Evolutionary conservation across 2,113 vertebrate genomes (phyloP).

Genomic region (Lipophrys pholis): DNA sequence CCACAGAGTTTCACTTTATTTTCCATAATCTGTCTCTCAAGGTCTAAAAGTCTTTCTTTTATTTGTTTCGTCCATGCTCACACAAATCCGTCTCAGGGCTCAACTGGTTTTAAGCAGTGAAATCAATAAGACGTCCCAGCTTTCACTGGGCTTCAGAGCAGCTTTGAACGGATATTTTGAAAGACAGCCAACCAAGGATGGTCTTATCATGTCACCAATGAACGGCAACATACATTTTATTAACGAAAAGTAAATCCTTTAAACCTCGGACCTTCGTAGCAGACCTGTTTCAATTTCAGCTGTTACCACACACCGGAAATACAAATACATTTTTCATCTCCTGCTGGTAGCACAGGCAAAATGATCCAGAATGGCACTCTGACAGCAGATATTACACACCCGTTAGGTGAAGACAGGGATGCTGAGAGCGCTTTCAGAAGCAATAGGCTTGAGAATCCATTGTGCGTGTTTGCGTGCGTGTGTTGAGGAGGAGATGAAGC

Average conservation of each 20-base stretch:
- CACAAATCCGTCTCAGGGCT: constrained; percentile 43
- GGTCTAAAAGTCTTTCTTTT: constrained; percentile 52
- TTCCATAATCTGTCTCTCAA: constrained; percentile 27
- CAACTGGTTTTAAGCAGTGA: constrained; percentile 50
- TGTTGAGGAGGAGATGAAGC: constrained; percentile 36
- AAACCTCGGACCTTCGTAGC: not conserved
- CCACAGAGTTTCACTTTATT: constrained; percentile 16
- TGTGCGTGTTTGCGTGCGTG: constrained; percentile 17
- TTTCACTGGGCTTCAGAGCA: constrained; percentile 33
- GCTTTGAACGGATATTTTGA: constrained; percentile 48
- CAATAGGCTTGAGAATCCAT: constrained; percentile 51
- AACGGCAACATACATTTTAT: constrained; percentile 3
- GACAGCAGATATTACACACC: constrained; percentile 52
- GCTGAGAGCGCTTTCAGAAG: constrained; percentile 49
- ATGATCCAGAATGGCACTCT: constrained; percentile 26
- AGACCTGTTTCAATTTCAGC: constrained; percentile 10
- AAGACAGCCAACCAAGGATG: constrained; percentile 19
- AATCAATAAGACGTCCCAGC: constrained; percentile 58
- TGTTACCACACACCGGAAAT: constrained; percentile 9
- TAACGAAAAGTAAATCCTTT: constrained; percentile 11
- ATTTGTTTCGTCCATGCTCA: constrained; percentile 3
- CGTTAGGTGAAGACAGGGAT: constrained; percentile 48
- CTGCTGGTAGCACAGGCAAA: constrained; percentile 22
- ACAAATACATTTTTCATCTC: constrained; percentile 11
- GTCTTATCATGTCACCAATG: constrained; percentile 40